phyloP scores from a whole-genome alignment of 2,113 vertebrate species.

The Pollimyrus isidori region DNA sequence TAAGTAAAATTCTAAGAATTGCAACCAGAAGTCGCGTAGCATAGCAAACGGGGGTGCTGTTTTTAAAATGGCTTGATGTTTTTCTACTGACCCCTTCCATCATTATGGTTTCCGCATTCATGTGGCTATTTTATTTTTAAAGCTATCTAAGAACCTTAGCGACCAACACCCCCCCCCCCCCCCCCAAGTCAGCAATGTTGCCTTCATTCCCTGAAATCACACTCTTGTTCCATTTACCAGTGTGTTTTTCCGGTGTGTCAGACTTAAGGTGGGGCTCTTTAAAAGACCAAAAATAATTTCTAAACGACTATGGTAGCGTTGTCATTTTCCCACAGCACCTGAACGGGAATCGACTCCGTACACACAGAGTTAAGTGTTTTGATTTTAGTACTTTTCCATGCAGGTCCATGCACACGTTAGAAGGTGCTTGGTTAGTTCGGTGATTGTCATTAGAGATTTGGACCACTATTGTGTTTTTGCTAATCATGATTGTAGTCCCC shows the following conservation, averaged over 20 bases:
- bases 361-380: slow-evolving; percentile 65
- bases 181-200: neutral
- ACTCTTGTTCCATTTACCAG: neutral
- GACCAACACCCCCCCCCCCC: neutral
- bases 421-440: slow-evolving; percentile 75
- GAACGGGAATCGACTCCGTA: slow-evolving; percentile 67
- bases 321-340: slow-evolving; percentile 62
- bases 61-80: neutral
- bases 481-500: slow-evolving; percentile 82
- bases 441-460: slow-evolving; percentile 82
- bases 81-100: neutral
- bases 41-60: neutral
- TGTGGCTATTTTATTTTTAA: neutral
- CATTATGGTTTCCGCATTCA: neutral
- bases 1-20: neutral
- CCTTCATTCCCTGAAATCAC: neutral
- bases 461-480: slow-evolving; percentile 81
- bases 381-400: slow-evolving; percentile 73
- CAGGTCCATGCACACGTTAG: slow-evolving; percentile 76
- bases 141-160: neutral
- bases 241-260: neutral
- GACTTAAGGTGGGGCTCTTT: slow-evolving; percentile 3
- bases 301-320: slow-evolving; percentile 11
- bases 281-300: slow-evolving; percentile 31
- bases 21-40: neutral